Base-by-base conservation (phyloP, 2,888 invertebrate genomes). In the Lithophane ornitopus region DNA sequence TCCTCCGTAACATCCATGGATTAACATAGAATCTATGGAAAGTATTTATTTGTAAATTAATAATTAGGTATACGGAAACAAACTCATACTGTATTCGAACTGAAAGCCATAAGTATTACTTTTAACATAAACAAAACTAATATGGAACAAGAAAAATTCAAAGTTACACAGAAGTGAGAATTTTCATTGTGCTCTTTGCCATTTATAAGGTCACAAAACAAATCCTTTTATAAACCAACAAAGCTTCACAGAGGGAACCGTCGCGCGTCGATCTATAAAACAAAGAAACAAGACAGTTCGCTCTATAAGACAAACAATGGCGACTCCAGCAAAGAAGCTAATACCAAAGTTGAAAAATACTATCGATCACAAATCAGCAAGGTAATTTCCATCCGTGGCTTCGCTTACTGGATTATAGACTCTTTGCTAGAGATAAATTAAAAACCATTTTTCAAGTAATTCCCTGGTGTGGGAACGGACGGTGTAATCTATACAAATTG, bases 361-460 rank as follows among this genome's bases (percentile, higher is more conserved):
- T 77, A 87, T 81, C 74, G 78, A 86, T 82, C 78, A 86, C 71
- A 77, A 83, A 85, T 85, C 78, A 78, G 74, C 65, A 80, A 88
- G 81, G 85, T 80, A 79, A 78, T 80, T 86, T 78, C 58, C 74
- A 78, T 63, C 69, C 70, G 44, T 61, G 56, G 73, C 59, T 66
- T 67, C 61, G 76, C 62, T 77, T 78, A 76, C 61, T 59, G 76
- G 82, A 76, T 81, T 79, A 80, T 80, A 44, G 61, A 85, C 76
- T 82, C 74, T 74, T 74, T 83, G 74, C 73, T 44, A 73, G 71
- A 89, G 90, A 92, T 90, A 92, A 92, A 93, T 93, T 93, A 91
- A 93, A 91, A 92, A 90, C 89, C 90, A 93, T 93, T 94, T 93
- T 93, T 92, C 92, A 92, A 89, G 88, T 90, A 89, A 93, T 92